Evolutionary conservation across 2,797 vertebrate genomes (phyloP).

Genomic region (Myiothlypis chrysogaster): DNA sequence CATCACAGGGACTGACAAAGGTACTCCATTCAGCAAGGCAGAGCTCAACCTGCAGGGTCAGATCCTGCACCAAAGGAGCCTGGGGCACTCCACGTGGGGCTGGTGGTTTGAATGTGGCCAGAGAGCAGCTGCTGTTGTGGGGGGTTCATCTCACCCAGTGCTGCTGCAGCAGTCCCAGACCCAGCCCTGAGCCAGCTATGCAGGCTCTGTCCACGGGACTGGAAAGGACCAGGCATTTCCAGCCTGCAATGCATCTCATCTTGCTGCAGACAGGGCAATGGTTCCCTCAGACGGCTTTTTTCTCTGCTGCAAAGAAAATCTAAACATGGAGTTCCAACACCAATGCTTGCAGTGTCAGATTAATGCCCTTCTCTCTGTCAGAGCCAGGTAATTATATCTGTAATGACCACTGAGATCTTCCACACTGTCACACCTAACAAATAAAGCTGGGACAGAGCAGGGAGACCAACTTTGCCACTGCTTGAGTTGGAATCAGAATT

Average conservation of each 20-base stretch:
- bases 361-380: not conserved
- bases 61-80: not conserved
- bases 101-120: not conserved
- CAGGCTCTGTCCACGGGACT: not conserved
- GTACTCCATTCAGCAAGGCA: not conserved
- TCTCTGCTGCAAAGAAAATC: not conserved
- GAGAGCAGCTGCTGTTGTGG: accelerated
- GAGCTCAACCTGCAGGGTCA: not conserved
- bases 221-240: not conserved
- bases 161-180: not conserved
- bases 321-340: not conserved
- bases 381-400: not conserved
- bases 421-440: not conserved
- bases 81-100: not conserved
- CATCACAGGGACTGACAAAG: not conserved
- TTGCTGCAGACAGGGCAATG: not conserved
- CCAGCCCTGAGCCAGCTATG: accelerated
- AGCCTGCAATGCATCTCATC: not conserved
- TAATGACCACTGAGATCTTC: not conserved
- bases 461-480: not conserved
- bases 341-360: not conserved
- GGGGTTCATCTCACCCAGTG: not conserved
- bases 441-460: not conserved
- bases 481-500: not conserved
- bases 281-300: not conserved